Evolutionary conservation across 2,888 invertebrate genomes (phyloP).

Genomic region (Halictus quadricinctus): DNA sequence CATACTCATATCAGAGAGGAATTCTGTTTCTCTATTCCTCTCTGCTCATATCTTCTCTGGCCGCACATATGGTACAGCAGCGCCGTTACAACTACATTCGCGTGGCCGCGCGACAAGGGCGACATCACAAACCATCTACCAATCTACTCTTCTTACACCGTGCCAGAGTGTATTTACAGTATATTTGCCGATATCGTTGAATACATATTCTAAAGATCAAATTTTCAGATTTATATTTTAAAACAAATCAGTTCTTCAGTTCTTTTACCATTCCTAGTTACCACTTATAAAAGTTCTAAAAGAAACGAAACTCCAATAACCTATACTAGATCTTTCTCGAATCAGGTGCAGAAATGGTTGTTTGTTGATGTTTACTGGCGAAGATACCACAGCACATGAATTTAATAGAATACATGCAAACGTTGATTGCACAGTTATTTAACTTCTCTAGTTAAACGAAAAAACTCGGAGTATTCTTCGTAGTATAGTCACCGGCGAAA

Average conservation of each 20-base stretch:
- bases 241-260: background rate
- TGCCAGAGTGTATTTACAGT: constrained; percentile 1
- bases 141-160: too few species aligned
- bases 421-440: background rate
- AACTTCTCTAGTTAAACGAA: background rate
- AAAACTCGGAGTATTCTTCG: background rate
- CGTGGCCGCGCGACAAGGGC: too few species aligned
- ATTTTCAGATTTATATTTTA: background rate
- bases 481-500: constrained; percentile 16
- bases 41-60: too few species aligned
- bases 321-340: constrained; percentile 4
- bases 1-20: too few species aligned
- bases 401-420: background rate
- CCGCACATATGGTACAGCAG: too few species aligned
- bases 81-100: too few species aligned
- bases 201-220: background rate
- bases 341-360: constrained; percentile 4
- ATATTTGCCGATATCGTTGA: background rate
- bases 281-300: background rate
- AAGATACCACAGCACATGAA: constrained; percentile 1
- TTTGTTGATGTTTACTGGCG: constrained; percentile 16
- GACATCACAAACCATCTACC: too few species aligned
- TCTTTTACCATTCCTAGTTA: background rate
- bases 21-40: too few species aligned
- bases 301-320: background rate